Percentiles rank a stretch among this genome's conserved stretches.
phyloP scores from a whole-genome alignment of 2,113 vertebrate genomes.

The Butorides virescens region DNA sequence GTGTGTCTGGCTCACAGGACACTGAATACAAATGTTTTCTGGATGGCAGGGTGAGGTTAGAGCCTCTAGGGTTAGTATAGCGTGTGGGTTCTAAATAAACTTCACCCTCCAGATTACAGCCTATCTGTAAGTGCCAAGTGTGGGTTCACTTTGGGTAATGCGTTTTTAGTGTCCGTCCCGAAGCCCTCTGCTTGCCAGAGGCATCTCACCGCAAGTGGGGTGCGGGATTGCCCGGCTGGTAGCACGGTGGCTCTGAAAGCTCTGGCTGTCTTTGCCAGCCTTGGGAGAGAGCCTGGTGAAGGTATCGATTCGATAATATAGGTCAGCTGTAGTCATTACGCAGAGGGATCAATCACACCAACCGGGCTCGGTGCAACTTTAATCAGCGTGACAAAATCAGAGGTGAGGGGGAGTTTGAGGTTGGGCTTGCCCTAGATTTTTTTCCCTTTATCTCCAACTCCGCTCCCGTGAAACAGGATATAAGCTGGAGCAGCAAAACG shows the following conservation, averaged over 20 bases:
- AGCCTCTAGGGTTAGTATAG: not conserved
- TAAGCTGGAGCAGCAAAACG: not conserved
- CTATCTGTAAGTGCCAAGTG: not conserved
- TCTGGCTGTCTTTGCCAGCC: not conserved
- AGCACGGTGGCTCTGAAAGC: not conserved
- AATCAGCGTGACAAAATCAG: conserved; percentile 5
- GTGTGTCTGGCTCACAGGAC: not conserved
- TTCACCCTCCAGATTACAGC: not conserved
- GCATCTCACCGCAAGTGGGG: accelerated
- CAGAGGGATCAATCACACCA: conserved; percentile 34
- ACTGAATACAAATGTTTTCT: not conserved
- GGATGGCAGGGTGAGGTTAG: not conserved
- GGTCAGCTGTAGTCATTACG: not conserved
- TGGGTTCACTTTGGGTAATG: not conserved
- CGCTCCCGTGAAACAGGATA: not conserved
- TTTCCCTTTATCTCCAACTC: not conserved
- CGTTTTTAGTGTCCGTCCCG: accelerated
- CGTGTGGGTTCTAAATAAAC: not conserved
- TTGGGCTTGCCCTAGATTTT: conserved; percentile 3
- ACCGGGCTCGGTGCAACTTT: not conserved
- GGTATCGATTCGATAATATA: not conserved
- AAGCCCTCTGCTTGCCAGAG: not conserved
- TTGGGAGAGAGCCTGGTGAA: not conserved
- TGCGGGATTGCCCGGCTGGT: accelerated
- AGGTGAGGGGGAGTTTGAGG: conserved; percentile 12